Evolutionary conservation across 1,140 invertebrate genomes (phyloP).

Genomic region (Drosophila mauritiana): DNA sequence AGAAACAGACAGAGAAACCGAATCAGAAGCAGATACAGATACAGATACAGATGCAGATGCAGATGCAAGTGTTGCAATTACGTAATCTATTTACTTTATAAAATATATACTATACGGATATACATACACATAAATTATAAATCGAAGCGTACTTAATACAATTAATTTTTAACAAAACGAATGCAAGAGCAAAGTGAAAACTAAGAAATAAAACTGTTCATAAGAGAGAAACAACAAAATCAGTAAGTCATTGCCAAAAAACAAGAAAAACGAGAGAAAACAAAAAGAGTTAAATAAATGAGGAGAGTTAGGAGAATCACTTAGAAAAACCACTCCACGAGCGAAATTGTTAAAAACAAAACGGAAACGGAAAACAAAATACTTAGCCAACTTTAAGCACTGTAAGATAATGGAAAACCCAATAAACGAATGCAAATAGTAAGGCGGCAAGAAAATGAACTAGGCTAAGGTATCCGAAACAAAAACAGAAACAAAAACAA

Average conservation of each 20-base stretch:
- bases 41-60: background rate
- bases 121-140: conserved; percentile 70
- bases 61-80: conserved; percentile 73
- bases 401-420: conserved; percentile 56
- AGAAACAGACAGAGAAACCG: conserved; percentile 3
- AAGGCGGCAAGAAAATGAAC: conserved; percentile 8
- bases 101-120: conserved; percentile 68
- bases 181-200: conserved; percentile 14
- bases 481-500: background rate
- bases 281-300: conserved; percentile 1
- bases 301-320: conserved; percentile 20
- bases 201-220: conserved; percentile 11
- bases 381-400: conserved; percentile 62
- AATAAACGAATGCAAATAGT: conserved; percentile 32
- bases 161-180: conserved; percentile 64
- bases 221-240: conserved; percentile 63
- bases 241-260: conserved; percentile 77
- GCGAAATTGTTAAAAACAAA: conserved; percentile 49
- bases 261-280: background rate
- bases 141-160: conserved; percentile 57
- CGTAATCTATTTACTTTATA: conserved; percentile 82
- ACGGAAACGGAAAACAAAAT: conserved; percentile 26
- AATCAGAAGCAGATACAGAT: too few relatives aligned
- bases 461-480: conserved; percentile 42
- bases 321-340: conserved; percentile 27